A percentile compares a stretch with the other conserved stretches of the same genome.
Evolutionary conservation across 2,888 invertebrate genomes (phyloP).

Genomic region (Drosophila anomalata): DNA sequence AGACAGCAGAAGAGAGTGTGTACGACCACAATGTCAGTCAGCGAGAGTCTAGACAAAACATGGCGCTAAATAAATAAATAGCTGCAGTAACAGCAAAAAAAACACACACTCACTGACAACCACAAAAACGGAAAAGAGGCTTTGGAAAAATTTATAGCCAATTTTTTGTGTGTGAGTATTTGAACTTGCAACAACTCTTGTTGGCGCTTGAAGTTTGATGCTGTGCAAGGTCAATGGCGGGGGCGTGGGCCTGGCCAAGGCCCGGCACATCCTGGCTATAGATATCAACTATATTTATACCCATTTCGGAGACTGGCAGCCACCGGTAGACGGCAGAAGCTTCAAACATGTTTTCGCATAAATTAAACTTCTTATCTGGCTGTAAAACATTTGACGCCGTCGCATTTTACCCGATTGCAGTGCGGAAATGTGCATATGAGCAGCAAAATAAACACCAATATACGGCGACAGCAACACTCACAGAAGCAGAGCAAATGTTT

Average conservation of each 20-base stretch:
- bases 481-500: constrained; percentile 41
- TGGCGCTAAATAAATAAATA: constrained; percentile 78
- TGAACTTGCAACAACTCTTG: constrained; percentile 20
- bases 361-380: constrained; percentile 81
- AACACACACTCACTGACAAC: constrained; percentile 55
- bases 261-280: constrained; percentile 46
- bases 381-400: constrained; percentile 75
- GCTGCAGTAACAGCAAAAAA: constrained; percentile 40
- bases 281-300: constrained; percentile 21
- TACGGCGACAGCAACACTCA: neutral
- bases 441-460: constrained; percentile 25
- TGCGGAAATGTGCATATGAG: constrained; percentile 57
- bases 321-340: constrained; percentile 41
- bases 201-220: constrained; percentile 47
- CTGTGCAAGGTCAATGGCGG: constrained; percentile 68
- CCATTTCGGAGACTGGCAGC: constrained; percentile 14
- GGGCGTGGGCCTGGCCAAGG: constrained; percentile 51
- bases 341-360: constrained; percentile 81
- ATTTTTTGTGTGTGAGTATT: constrained; percentile 24
- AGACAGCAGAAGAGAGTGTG: constrained; percentile 23
- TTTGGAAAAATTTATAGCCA: constrained; percentile 62
- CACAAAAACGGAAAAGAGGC: constrained; percentile 62
- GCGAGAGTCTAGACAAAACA: constrained; percentile 72
- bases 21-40: constrained; percentile 51
- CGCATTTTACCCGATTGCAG: constrained; percentile 40